phyloP scores from a whole-genome alignment of 2,888 invertebrate species.

The Drosophila falleni region DNA sequence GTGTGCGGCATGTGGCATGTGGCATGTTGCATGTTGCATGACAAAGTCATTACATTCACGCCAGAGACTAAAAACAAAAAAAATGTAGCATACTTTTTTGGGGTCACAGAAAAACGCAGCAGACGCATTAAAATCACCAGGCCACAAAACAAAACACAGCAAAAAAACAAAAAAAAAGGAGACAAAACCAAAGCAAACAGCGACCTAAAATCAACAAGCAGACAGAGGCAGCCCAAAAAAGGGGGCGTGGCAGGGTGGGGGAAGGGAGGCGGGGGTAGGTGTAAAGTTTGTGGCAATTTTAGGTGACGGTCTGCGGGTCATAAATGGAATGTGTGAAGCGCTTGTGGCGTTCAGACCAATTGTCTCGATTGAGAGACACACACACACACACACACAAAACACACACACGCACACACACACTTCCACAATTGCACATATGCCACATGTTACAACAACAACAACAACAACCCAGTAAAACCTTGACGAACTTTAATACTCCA shows the following conservation, averaged over 20 bases:
- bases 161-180: background rate
- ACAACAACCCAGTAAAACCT: background rate
- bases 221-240: background rate
- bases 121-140: conserved; percentile 50
- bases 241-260: background rate
- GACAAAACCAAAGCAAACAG: conserved; percentile 47
- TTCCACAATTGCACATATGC: conserved; percentile 35
- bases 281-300: conserved; percentile 25
- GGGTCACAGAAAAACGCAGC: conserved; percentile 48
- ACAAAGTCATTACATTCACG: conserved; percentile 42
- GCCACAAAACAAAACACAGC: conserved; percentile 18
- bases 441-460: background rate
- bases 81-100: conserved; percentile 30
- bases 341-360: conserved; percentile 69
- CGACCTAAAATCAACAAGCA: conserved; percentile 44
- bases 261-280: background rate
- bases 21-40: conserved; percentile 25
- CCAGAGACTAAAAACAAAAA: background rate
- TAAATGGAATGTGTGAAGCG: conserved; percentile 77
- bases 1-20: conserved; percentile 28
- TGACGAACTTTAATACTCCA: background rate
- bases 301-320: conserved; percentile 63
- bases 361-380: conserved; percentile 70
- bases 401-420: conserved; percentile 14
- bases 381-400: conserved; percentile 25